phyloP scores from a whole-genome alignment of 2,888 invertebrate species.

The Pseudococcus longispinus region DNA sequence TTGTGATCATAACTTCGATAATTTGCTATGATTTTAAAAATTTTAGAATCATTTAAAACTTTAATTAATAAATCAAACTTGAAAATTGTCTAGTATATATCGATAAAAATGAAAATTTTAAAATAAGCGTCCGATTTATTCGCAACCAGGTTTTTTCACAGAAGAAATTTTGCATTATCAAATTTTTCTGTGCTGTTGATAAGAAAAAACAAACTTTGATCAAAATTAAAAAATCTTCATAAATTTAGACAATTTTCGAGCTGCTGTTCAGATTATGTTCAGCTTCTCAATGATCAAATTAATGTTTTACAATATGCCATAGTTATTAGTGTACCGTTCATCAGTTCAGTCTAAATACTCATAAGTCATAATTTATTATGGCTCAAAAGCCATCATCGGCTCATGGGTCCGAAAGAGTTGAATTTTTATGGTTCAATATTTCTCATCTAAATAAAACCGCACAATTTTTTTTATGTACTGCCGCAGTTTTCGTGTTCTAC shows the following conservation, averaged over 20 bases:
- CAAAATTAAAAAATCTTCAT: background rate
- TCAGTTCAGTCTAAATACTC: background rate
- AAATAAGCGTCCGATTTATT: background rate
- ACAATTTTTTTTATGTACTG: constrained; percentile 79
- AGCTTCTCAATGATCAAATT: background rate
- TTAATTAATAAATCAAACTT: too few species aligned
- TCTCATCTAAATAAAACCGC: constrained; percentile 70
- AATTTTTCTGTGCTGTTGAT: background rate
- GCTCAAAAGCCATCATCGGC: background rate
- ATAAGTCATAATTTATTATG: constrained; percentile 12
- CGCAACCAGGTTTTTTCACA: background rate
- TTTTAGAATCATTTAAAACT: too few species aligned
- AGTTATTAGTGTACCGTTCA: background rate
- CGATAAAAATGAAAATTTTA: background rate
- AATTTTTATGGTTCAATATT: constrained; percentile 74
- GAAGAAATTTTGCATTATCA: too few species aligned
- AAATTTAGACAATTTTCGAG: background rate
- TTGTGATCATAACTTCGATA: too few species aligned
- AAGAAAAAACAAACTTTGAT: background rate
- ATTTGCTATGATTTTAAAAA: too few species aligned
- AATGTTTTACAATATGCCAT: background rate
- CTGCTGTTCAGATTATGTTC: background rate
- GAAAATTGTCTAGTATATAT: background rate
- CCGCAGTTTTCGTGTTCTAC: constrained; percentile 86
- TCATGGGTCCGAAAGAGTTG: constrained; percentile 47